phyloP scores from a whole-genome alignment of 2,888 invertebrate genomes.

The Rutpela maculata region DNA sequence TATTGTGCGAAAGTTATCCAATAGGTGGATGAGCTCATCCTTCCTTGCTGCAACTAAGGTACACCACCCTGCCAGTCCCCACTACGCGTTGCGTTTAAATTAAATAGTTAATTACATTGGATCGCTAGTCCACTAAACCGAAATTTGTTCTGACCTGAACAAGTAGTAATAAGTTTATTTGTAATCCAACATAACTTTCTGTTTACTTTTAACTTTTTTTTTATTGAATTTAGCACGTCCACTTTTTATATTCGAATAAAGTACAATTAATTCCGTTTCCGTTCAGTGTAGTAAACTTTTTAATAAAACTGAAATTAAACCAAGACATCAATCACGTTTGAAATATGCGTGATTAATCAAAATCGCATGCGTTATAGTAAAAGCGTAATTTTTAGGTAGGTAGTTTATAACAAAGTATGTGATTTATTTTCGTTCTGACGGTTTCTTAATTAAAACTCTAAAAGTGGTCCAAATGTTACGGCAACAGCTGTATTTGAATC shows the following conservation, averaged over 20 bases:
- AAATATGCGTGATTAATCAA: conserved; percentile 51
- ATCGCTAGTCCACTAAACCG: too few species aligned
- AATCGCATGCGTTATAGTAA: conserved; percentile 48
- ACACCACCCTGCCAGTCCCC: too few species aligned
- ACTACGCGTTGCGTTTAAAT: too few species aligned
- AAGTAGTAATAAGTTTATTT: too few species aligned
- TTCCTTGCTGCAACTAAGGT: too few species aligned
- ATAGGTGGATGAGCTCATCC: too few species aligned
- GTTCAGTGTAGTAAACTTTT: conserved; percentile 34
- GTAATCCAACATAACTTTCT: too few species aligned
- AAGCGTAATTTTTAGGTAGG: conserved; percentile 32
- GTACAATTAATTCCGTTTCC: not conserved
- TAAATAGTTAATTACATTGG: too few species aligned
- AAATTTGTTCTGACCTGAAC: too few species aligned
- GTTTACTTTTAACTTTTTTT: too few species aligned
- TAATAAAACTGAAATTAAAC: conserved; percentile 51
- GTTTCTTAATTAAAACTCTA: conserved; percentile 61
- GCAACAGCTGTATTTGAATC: conserved; percentile 52
- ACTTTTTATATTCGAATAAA: not conserved
- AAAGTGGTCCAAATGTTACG: conserved; percentile 43
- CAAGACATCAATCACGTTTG: conserved; percentile 48
- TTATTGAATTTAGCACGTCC: too few species aligned
- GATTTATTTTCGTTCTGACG: conserved; percentile 59
- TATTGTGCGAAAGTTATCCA: too few species aligned
- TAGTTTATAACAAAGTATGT: conserved; percentile 56